These are phyloP conservation scores for Tauraco hartlaubi DNA, from an alignment of 2,797 vertebrate genomes.

Conservation along the genomic window DNA sequence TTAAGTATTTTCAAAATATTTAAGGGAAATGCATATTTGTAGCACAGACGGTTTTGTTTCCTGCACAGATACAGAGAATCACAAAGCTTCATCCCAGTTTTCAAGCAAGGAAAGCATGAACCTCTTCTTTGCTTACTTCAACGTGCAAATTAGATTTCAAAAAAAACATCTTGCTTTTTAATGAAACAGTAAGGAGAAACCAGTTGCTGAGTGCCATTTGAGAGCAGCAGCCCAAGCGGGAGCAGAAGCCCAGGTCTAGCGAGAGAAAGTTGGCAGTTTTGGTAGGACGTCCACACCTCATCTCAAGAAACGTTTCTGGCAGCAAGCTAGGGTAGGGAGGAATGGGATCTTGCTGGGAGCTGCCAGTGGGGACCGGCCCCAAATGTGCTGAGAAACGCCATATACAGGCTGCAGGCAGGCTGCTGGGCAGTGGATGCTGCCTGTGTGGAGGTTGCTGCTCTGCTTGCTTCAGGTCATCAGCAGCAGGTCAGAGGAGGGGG, in stretches of 20 bases:
- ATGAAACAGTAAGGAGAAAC: not conserved
- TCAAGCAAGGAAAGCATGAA: not conserved
- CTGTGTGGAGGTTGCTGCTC: not conserved
- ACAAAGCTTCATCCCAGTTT: not conserved
- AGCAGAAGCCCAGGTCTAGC: not conserved
- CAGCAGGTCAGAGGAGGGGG: not conserved
- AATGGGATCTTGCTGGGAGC: not conserved
- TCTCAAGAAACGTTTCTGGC: conserved; percentile 7
- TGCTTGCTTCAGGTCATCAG: not conserved
- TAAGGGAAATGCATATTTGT: not conserved
- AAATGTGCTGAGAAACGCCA: not conserved
- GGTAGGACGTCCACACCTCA: not conserved
- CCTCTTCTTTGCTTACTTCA: not conserved
- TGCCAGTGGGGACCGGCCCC: not conserved
- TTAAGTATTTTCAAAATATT: conserved; percentile 53
- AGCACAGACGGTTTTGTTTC: conserved; percentile 10
- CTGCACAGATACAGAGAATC: not conserved
- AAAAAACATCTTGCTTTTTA: not conserved
- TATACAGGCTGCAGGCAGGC: not conserved
- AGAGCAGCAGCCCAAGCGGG: not conserved
- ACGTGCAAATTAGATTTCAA: not conserved
- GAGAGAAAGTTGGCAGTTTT: not conserved
- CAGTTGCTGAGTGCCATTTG: not conserved
- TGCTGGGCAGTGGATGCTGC: not conserved
- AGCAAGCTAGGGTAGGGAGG: not conserved